Percentiles rank a stretch among this genome's conserved stretches.
Evolutionary conservation across 1,140 invertebrate genomes (phyloP).

Genomic region (Caligus rogercresseyi): DNA sequence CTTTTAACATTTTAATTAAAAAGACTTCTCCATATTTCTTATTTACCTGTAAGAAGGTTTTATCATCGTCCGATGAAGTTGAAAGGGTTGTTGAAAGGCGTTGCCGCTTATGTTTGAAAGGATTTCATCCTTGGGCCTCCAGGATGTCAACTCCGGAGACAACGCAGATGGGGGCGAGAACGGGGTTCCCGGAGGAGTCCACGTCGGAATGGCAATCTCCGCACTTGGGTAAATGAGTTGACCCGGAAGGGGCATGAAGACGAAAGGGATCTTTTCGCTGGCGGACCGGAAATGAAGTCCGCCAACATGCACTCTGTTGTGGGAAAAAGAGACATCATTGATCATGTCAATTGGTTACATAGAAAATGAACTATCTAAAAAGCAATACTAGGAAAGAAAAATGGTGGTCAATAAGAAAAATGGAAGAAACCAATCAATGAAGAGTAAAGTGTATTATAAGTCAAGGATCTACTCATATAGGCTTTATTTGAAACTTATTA

Average conservation of each 20-base stretch:
- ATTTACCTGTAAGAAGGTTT: slow-evolving; percentile 56
- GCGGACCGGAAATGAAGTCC: slow-evolving; percentile 55
- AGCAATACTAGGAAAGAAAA: too few species aligned
- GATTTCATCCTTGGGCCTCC: slow-evolving; percentile 52
- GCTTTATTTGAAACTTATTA: too few species aligned
- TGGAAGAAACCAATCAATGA: too few species aligned
- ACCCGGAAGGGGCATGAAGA: slow-evolving; percentile 58
- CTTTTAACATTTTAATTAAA: slow-evolving; percentile 5
- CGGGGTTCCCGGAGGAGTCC: slow-evolving; percentile 23
- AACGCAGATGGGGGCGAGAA: slow-evolving; percentile 49
- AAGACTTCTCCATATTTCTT: too few species aligned
- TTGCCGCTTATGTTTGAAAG: slow-evolving; percentile 48
- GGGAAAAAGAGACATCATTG: slow-evolving; percentile 23
- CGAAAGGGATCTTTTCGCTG: slow-evolving; percentile 57
- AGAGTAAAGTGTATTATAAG: too few species aligned
- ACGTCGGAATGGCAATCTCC: slow-evolving; percentile 62
- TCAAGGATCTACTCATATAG: too few species aligned
- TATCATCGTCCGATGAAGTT: slow-evolving; percentile 41
- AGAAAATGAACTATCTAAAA: too few species aligned
- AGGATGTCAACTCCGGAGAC: slow-evolving; percentile 64
- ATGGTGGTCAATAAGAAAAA: too few species aligned
- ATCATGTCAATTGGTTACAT: slow-evolving; percentile 27
- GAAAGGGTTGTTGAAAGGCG: slow-evolving; percentile 26
- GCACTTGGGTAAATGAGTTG: slow-evolving; percentile 68
- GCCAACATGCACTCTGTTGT: slow-evolving; percentile 59